Percentiles rank a stretch among this genome's conserved stretches.
These are phyloP conservation scores for Chrysolina americana DNA, from an alignment of 2,888 invertebrate genomes.

Conservation along the genomic window DNA sequence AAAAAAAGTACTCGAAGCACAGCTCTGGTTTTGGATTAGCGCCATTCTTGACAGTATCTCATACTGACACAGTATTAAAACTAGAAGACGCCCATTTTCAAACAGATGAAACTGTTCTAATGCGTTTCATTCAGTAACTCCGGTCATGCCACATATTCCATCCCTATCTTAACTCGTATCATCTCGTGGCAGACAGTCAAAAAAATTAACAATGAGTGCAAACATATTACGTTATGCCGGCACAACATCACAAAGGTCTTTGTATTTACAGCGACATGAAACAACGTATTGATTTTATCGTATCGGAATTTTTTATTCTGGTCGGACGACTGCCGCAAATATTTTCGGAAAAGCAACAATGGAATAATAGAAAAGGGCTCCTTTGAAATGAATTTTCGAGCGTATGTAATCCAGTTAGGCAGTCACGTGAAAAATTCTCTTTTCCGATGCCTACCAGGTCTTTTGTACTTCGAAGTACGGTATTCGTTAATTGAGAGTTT, in stretches of 20 bases:
- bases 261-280: slow-evolving; percentile 33
- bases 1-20: no score
- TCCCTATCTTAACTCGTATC: not conserved
- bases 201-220: slow-evolving; percentile 21
- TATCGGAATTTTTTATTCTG: slow-evolving; percentile 27
- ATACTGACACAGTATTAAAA: no score
- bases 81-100: no score
- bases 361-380: slow-evolving; percentile 48
- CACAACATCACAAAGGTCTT: slow-evolving; percentile 30
- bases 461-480: slow-evolving; percentile 24
- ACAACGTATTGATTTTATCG: slow-evolving; percentile 45
- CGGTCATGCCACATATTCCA: not conserved
- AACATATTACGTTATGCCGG: not conserved
- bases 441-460: slow-evolving; percentile 37
- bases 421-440: slow-evolving; percentile 49
- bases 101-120: no score
- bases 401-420: slow-evolving; percentile 50
- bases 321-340: slow-evolving; percentile 39
- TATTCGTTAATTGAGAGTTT: slow-evolving; percentile 21
- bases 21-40: no score
- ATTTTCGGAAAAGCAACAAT: slow-evolving; percentile 48
- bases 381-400: slow-evolving; percentile 35
- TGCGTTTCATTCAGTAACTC: not conserved
- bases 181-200: slow-evolving; percentile 6
- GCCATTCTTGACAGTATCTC: no score